A percentile compares a stretch with the other conserved stretches of the same genome.
Evolutionary conservation across 2,888 invertebrate species (phyloP).

Genomic region (Pecten maximus): DNA sequence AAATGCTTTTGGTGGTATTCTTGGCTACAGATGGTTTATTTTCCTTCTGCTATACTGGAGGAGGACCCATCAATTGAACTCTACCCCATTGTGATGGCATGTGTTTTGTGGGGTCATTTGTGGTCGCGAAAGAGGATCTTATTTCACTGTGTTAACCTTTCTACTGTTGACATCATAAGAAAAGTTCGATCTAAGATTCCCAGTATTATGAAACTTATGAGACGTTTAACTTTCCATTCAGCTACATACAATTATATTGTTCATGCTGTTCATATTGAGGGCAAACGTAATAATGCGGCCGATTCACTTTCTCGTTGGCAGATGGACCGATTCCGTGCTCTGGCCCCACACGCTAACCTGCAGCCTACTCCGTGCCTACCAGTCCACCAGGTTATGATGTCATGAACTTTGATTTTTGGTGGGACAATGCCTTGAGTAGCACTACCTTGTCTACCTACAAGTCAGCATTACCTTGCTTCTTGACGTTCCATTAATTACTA

Average conservation of each 20-base stretch:
- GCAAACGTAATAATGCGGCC: conserved; percentile 40
- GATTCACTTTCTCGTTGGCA: conserved; percentile 53
- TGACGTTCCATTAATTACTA: too few relatives aligned
- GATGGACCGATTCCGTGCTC: conserved; percentile 46
- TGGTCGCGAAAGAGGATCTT: conserved; percentile 44
- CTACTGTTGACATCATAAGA: conserved; percentile 47
- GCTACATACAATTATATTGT: conserved; percentile 46
- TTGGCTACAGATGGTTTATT: conserved; percentile 50
- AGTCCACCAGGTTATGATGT: too few relatives aligned
- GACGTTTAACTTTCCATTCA: conserved; percentile 42
- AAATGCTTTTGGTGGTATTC: conserved; percentile 44
- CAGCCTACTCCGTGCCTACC: conserved; percentile 38
- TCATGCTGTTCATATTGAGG: conserved; percentile 44
- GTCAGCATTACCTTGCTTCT: too few relatives aligned
- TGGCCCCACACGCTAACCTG: conserved; percentile 44
- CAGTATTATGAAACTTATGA: conserved; percentile 49
- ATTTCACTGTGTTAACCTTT: conserved; percentile 49
- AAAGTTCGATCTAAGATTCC: conserved; percentile 46
- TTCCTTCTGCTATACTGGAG: conserved; percentile 40
- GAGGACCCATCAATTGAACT: conserved; percentile 46
- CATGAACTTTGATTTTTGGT: too few relatives aligned
- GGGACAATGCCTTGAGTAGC: too few relatives aligned
- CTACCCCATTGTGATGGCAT: conserved; percentile 47
- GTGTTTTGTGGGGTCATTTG: conserved; percentile 41
- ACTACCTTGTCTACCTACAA: too few relatives aligned